Percentiles rank a stretch among this genome's conserved stretches.
phyloP scores from a whole-genome alignment of 1,140 invertebrate species.

The Aphidius ervi region DNA sequence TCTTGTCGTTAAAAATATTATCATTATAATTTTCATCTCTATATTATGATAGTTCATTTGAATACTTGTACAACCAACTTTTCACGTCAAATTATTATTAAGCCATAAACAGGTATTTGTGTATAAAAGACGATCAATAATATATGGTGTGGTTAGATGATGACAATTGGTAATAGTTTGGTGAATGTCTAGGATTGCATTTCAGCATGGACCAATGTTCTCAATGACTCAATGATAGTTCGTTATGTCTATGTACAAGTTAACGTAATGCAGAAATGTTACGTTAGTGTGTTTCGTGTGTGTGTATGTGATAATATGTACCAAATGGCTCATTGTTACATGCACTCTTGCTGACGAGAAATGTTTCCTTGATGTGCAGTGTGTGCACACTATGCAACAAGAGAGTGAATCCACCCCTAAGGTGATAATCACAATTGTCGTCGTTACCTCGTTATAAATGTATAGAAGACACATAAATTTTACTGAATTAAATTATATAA shows the following conservation, averaged over 20 bases:
- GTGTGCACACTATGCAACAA: conserved; percentile 14
- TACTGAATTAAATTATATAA: no score
- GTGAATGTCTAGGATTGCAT: no score
- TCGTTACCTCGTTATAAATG: background rate
- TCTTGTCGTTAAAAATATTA: no score
- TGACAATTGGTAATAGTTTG: conserved; percentile 21
- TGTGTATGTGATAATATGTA: background rate
- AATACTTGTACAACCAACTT: background rate
- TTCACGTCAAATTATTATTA: conserved; percentile 17
- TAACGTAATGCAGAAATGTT: conserved; percentile 24
- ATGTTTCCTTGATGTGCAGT: conserved; percentile 17
- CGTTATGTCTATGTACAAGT: conserved; percentile 13
- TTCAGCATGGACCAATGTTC: background rate
- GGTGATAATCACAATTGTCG: conserved; percentile 20
- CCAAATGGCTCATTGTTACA: conserved; percentile 23
- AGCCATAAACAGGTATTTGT: conserved; percentile 20
- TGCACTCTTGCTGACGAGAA: conserved; percentile 20
- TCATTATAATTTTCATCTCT: no score
- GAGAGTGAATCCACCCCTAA: conserved; percentile 3
- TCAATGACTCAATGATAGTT: conserved; percentile 9
- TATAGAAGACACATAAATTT: background rate
- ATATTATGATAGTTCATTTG: no score
- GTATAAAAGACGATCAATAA: background rate
- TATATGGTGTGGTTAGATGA: conserved; percentile 14
- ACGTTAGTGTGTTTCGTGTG: conserved; percentile 25